Evolutionary conservation across 2,888 invertebrate genomes (phyloP), one percentile per base, ranked within the genome.

Genomic region (Agrypnus murinus): DNA sequence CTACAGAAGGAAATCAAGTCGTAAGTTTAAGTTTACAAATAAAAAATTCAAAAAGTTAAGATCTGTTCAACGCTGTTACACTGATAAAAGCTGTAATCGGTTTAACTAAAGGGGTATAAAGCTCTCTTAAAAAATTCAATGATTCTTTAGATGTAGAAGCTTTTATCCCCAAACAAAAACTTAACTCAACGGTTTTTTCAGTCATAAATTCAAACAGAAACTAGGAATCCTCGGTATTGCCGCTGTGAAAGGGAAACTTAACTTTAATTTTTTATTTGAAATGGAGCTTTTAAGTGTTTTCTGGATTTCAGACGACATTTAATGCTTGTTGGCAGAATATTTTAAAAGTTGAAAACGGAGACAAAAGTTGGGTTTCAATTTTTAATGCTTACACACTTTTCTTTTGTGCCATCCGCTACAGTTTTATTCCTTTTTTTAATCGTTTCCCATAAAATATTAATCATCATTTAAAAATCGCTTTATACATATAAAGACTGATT

Each of bases 231-330:
- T 6, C 43, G 43, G 5, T 15, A 43, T 12, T 1, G 9, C 43
- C 14, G 25, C 25, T 25, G 43, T 8, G 43, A 43, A 14, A 43
- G 15, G 43, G 43, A 43, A 43, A 43, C 43, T 43, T 43, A 43
- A 43, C 43, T 15, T 43, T 43, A 43, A 14, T 43, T 43, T 43
- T 43, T 43, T 43, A 43, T 43, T 12, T 6, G 43, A 43, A 43
- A 43, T 19, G 46, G 17, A 46, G 19, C 19, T 46, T 25, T 25
- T 46, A 46, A 46, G 19, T 17, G n/a, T 46, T 46, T 46, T 46
- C 19, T 46, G 17, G 19, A 46, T 46, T 46, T 46, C 17, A 9
- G 17, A 46, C 15, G 17, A 2, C 19, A 46, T 46, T 46, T 46
- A 43, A 43, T 43, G 43, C 43, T 43, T 43, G 43, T 43, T 43